These are phyloP conservation scores for Rhabdomys pumilio DNA, from an alignment of 2,797 vertebrate genomes.

Conservation along the genomic window DNA sequence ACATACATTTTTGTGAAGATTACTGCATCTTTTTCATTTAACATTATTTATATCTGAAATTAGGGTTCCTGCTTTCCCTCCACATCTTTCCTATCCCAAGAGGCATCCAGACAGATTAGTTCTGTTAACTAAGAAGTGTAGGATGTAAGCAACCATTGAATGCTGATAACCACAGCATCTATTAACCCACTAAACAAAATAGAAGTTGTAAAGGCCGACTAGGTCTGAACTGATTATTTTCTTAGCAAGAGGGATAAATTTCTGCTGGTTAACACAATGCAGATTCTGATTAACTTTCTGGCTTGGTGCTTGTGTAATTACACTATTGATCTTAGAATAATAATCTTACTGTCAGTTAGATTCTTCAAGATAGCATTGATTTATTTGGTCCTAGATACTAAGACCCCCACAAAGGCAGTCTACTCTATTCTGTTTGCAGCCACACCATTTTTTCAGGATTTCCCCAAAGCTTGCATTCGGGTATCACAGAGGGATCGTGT, in stretches of 20 bases:
- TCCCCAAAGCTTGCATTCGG: not conserved
- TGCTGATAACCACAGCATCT: not conserved
- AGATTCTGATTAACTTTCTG: constrained; percentile 64
- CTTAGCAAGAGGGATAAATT: constrained; percentile 57
- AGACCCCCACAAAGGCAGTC: not conserved
- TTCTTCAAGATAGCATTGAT: constrained; percentile 27
- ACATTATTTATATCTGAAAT: constrained; percentile 6
- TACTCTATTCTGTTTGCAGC: not conserved
- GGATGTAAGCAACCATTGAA: not conserved
- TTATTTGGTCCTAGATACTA: constrained; percentile 19
- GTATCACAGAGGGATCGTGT: not conserved
- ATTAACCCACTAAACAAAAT: constrained; percentile 59
- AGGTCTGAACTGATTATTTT: constrained; percentile 64
- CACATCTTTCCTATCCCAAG: constrained; percentile 15
- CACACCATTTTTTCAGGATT: not conserved
- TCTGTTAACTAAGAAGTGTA: not conserved
- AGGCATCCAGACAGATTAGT: not conserved
- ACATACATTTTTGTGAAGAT: not conserved
- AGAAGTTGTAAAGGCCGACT: constrained; percentile 21
- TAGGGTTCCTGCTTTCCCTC: not conserved
- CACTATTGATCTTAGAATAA: constrained; percentile 51
- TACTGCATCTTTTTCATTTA: not conserved
- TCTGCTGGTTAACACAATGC: constrained; percentile 36
- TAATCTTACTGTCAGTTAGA: constrained; percentile 34
- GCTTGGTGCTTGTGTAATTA: constrained; percentile 15